Evolutionary conservation across 2,113 vertebrate genomes (phyloP).

Genomic region (Probosciger aterrimus): DNA sequence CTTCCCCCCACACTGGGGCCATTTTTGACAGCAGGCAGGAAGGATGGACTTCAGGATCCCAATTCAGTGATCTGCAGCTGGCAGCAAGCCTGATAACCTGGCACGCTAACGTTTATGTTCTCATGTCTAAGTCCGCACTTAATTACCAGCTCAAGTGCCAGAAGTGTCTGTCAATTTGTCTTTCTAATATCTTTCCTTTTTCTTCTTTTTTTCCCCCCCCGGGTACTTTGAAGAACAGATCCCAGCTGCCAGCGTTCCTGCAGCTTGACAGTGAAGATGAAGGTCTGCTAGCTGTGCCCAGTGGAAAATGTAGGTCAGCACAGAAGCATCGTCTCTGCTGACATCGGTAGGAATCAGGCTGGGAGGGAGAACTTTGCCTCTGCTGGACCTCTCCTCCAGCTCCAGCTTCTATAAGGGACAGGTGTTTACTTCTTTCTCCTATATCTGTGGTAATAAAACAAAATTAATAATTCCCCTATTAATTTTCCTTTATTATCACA

Average conservation of each 20-base stretch:
- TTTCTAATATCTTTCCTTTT: neutral
- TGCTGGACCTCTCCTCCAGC: neutral
- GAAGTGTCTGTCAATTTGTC: rapidly evolving
- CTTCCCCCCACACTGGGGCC: neutral
- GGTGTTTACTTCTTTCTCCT: neutral
- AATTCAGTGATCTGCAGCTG: neutral
- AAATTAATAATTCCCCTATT: neutral
- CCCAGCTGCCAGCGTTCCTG: neutral
- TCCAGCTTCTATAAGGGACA: neutral
- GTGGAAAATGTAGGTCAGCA: neutral
- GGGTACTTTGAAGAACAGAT: neutral
- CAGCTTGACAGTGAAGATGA: neutral
- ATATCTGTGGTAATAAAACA: neutral
- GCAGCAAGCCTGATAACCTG: neutral
- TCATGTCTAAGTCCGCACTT: neutral
- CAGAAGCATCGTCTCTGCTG: neutral
- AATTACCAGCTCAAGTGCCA: neutral
- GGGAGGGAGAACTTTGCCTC: neutral
- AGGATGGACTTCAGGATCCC: neutral
- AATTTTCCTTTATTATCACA: neutral
- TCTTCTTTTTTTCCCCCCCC: neutral
- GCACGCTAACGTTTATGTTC: neutral
- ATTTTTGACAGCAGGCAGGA: neutral
- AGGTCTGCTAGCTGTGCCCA: neutral
- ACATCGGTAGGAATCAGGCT: neutral